Base-by-base conservation (phyloP, 2,888 invertebrate species). In the Eulithis testata region DNA sequence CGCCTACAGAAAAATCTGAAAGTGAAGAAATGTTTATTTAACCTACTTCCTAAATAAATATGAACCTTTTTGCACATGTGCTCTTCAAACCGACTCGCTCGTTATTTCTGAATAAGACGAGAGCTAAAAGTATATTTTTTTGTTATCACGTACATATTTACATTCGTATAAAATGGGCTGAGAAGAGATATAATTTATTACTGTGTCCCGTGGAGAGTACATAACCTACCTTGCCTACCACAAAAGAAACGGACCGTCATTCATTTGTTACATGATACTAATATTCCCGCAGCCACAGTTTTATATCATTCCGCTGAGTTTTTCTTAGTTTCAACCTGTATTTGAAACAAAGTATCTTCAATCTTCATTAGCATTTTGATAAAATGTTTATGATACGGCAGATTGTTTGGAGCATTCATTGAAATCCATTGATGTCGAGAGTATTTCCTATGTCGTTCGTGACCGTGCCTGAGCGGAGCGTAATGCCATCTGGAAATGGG, bases 161-260 rank as follows among this genome's bases (percentile, higher is more conserved):
- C 52, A 43, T 40, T 55, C 44, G 54, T 58, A 81, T 83, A 81
- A 81, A 82, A 82, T 75, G 76, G 68, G 74, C 58, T 74, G 71
- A 77, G 73, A 76, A 75, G 75, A 76, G 75, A 76, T 37, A 12
- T 75, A 79, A 84, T 85, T 83, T 82, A 82, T 81, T 79, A 81
- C 76, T 67, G 66, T 72, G 74, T 77, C 78, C 75, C 78, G 63
- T 57, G 59, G 77, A 71, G 76, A 77, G 75, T 55, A 75, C 70
- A n/a, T 55, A 76, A 71, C 12, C 12, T 49, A 68, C 5, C 40
- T 75, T 66, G 76, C 70, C 67, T 69, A 71, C 68, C 75, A 71
- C 62, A 65, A 65, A 55, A 60, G 70, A 72, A 72, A 73, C 70
- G 66, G 27, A 54, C 43, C 27, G 21, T 43, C 27, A 68, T 73